phyloP scores from a whole-genome alignment of 1,140 invertebrate genomes.

The Hyphantria cunea region DNA sequence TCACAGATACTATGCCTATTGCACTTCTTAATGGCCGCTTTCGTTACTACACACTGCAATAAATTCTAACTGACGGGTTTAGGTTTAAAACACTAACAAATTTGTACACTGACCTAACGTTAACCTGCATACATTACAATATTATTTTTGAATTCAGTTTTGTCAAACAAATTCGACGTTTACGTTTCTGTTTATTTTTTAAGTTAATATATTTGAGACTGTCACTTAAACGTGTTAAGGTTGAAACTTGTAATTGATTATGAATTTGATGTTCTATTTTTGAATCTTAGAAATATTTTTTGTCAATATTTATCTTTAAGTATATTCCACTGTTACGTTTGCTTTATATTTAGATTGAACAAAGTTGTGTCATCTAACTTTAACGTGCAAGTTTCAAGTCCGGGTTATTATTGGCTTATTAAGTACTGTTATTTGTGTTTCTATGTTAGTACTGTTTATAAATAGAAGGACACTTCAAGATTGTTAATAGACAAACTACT shows the following conservation, averaged over 20 bases:
- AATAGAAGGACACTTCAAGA: constrained; percentile 13
- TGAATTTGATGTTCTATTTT: too few species aligned
- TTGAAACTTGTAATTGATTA: too few species aligned
- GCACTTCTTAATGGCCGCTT: constrained; percentile 48
- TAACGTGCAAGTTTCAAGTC: constrained; percentile 9
- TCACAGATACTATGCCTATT: constrained; percentile 34
- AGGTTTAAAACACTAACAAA: constrained; percentile 7
- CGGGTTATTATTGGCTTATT: constrained; percentile 26
- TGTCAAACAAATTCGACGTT: not conserved
- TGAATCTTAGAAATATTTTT: too few species aligned
- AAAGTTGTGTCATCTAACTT: constrained; percentile 1
- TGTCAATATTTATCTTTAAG: too few species aligned
- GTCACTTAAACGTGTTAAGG: too few species aligned
- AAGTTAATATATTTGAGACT: not conserved
- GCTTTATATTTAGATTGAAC: too few species aligned
- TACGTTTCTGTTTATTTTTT: not conserved
- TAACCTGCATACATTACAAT: constrained; percentile 4
- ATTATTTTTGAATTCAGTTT: constrained; percentile 6
- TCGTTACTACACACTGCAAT: constrained; percentile 28
- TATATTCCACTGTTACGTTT: too few species aligned
- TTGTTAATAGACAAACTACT: constrained; percentile 11
- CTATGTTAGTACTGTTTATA: constrained; percentile 4
- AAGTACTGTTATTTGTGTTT: constrained; percentile 2
- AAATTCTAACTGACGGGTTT: constrained; percentile 12
- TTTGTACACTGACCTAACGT: constrained; percentile 11